These are phyloP conservation scores for Sebastes wilsoni DNA, from an alignment of 2,797 vertebrate species.

Conservation along the genomic window DNA sequence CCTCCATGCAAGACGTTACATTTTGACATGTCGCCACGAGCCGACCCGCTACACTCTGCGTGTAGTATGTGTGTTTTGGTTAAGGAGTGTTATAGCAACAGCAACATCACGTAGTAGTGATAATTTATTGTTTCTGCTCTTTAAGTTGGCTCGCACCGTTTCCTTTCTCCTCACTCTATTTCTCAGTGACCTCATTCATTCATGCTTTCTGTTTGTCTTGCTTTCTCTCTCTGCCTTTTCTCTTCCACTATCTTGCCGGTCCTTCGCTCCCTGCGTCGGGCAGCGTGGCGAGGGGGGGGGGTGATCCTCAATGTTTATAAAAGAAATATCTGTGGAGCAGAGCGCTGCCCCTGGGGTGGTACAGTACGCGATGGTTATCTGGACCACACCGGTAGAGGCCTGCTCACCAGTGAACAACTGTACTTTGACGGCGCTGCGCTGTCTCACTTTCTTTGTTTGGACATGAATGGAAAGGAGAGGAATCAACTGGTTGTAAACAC, in stretches of 20 bases:
- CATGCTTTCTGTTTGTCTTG: constrained; percentile 13
- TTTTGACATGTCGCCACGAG: constrained; percentile 76
- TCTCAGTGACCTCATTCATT: constrained; percentile 20
- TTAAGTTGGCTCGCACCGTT: not conserved
- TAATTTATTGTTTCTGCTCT: not conserved
- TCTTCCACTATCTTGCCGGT: not conserved
- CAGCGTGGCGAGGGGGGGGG: not conserved
- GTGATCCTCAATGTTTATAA: constrained; percentile 67
- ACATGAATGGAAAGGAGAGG: constrained; percentile 71
- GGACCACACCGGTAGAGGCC: constrained; percentile 71
- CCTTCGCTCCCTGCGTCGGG: not conserved
- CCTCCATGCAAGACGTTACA: constrained; percentile 64
- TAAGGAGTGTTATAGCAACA: not conserved
- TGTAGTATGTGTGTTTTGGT: constrained; percentile 13
- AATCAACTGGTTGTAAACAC: constrained; percentile 64
- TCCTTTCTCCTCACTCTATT: not conserved
- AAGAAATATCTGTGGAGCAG: constrained; percentile 59
- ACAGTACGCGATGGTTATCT: constrained; percentile 72
- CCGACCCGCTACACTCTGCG: constrained; percentile 51
- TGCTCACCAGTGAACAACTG: constrained; percentile 54
- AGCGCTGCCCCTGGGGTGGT: constrained; percentile 56
- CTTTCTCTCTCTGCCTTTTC: not conserved
- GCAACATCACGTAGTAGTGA: not conserved
- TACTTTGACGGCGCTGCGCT: constrained; percentile 62
- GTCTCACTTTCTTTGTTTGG: constrained; percentile 78